phyloP scores from a whole-genome alignment of 2,113 vertebrate genomes.

The Rousettus leschenaultii region DNA sequence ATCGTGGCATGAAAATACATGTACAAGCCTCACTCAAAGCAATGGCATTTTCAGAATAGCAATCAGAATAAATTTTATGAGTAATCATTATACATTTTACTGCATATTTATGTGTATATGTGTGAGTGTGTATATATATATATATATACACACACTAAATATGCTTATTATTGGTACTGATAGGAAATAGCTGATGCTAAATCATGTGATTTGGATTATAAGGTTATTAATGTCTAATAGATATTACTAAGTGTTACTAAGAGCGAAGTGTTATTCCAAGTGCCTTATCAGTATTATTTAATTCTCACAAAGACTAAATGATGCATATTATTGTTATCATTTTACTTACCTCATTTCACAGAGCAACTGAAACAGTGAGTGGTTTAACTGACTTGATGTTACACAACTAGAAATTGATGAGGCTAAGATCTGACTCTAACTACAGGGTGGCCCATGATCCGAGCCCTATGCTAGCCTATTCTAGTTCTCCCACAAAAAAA shows the following conservation, averaged over 20 bases:
- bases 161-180: neutral
- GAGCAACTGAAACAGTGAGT: neutral
- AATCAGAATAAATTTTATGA: neutral
- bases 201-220: neutral
- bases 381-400: neutral
- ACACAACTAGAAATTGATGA: neutral
- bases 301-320: neutral
- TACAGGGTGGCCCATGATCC: neutral
- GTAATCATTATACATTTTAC: neutral
- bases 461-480: accelerated
- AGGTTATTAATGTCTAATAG: neutral
- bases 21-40: neutral
- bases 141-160: neutral
- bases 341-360: neutral
- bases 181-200: neutral
- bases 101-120: neutral
- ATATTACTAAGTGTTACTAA: neutral
- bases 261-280: neutral
- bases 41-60: neutral
- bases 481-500: neutral
- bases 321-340: neutral
- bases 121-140: accelerated
- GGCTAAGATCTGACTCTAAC: neutral
- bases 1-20: slow-evolving; percentile 11
- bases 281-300: neutral